Conservation (phyloP, 2,888 invertebrate genomes). For the Plusia festucae region DNA sequence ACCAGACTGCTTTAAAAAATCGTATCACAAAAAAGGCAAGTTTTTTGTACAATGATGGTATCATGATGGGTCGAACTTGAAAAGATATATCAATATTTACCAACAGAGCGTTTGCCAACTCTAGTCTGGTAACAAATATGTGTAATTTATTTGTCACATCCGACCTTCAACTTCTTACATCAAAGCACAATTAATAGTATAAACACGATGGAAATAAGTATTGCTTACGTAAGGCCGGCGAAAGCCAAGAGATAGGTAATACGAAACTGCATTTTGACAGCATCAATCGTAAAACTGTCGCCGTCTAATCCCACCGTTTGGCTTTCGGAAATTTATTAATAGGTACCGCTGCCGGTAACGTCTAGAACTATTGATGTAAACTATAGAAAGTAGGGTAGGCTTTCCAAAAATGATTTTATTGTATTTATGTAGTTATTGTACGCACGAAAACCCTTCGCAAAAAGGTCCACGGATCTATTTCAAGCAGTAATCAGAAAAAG, state of each 20-base stretch:
- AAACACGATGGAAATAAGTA: slow-evolving; percentile 9
- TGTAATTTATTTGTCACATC: neutral
- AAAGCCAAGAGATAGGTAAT: too few species aligned
- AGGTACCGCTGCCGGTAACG: neutral
- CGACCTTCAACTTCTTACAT: neutral
- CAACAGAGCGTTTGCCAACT: too few species aligned
- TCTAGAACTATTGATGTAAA: slow-evolving; percentile 38
- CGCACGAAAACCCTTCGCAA: slow-evolving; percentile 6
- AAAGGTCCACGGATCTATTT: neutral
- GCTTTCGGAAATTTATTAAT: too few species aligned
- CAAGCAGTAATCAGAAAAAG: neutral
- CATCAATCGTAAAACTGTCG: too few species aligned
- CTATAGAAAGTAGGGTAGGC: slow-evolving; percentile 11
- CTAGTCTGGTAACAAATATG: neutral
- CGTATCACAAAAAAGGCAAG: too few species aligned
- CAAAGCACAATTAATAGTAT: slow-evolving; percentile 9
- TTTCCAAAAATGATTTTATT: slow-evolving; percentile 43
- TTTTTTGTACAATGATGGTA: too few species aligned
- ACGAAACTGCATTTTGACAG: too few species aligned
- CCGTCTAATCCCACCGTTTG: too few species aligned
- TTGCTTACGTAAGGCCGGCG: slow-evolving; percentile 2
- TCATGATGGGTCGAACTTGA: too few species aligned
- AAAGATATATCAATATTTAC: too few species aligned
- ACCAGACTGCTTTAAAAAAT: too few species aligned
- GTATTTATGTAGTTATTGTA: slow-evolving; percentile 47